A percentile compares a stretch with the other conserved stretches of the same genome.
These are phyloP conservation scores for Crotalus tigris DNA, from an alignment of 2,113 vertebrate genomes.

Conservation along the genomic window DNA sequence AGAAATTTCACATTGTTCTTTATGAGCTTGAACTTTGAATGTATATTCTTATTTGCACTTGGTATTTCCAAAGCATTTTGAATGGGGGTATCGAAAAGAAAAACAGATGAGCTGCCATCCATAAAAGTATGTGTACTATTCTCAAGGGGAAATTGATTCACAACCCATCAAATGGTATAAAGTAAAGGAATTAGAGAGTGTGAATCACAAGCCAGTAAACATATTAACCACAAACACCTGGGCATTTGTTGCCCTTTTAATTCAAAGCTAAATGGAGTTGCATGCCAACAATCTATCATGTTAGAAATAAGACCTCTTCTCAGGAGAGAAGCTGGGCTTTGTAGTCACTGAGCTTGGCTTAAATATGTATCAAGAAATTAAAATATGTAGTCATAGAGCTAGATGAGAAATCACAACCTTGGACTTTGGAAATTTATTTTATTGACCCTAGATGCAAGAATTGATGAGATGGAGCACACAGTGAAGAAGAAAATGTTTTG, in stretches of 20 bases:
- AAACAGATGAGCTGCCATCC: neutral
- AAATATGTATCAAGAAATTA: neutral
- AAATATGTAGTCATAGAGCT: neutral
- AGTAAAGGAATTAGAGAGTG: neutral
- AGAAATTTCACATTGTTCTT: neutral
- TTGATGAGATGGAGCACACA: neutral
- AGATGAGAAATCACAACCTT: neutral
- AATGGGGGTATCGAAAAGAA: rapidly evolving
- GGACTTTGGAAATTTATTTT: neutral
- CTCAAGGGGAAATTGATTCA: slow-evolving; percentile 27
- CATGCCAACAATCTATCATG: rapidly evolving
- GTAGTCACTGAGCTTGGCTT: neutral
- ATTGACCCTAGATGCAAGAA: neutral
- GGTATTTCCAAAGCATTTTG: neutral
- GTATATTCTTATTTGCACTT: neutral
- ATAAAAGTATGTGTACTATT: neutral
- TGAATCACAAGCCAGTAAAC: slow-evolving; percentile 18
- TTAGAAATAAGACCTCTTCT: neutral
- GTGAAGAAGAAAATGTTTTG: neutral
- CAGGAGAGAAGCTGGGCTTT: neutral
- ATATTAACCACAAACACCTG: neutral
- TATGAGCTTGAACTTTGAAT: neutral
- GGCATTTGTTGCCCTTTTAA: neutral
- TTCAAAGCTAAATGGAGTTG: rapidly evolving
- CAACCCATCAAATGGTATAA: slow-evolving; percentile 26